These are phyloP conservation scores for Lophura swinhoii DNA, from an alignment of 2,797 vertebrate genomes.

Conservation along the genomic window DNA sequence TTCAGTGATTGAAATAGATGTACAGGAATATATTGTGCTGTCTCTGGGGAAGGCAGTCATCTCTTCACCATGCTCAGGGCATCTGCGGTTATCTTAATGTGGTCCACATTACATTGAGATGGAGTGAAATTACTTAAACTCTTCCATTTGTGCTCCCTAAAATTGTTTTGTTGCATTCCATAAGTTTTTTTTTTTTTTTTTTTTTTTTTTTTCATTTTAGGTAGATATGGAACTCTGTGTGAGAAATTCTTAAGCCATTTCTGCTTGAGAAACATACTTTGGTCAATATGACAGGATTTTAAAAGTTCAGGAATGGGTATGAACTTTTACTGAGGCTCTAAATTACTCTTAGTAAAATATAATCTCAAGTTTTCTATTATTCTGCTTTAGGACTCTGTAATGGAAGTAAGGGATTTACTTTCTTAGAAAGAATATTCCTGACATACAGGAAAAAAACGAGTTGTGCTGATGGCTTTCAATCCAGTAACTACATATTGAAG, in stretches of 20 bases:
- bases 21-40: background rate
- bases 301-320: background rate
- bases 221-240: background rate
- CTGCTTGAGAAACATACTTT: background rate
- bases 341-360: background rate
- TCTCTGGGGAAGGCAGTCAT: background rate
- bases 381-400: background rate
- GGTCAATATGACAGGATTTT: background rate
- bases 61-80: background rate
- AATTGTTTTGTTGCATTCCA: background rate
- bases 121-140: background rate
- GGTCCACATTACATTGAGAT: background rate
- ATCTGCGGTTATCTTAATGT: background rate
- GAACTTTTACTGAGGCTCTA: background rate
- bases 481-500: background rate
- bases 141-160: background rate
- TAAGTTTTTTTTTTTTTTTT: background rate
- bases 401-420: background rate
- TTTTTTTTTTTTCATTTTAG: background rate
- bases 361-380: background rate
- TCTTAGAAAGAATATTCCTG: too few relatives aligned
- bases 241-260: background rate
- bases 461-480: background rate
- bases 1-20: background rate
- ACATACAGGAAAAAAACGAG: too few relatives aligned